Evolutionary conservation across 2,888 invertebrate species (phyloP), one percentile per base, ranked within the genome.

Genomic region (Drosophila fulvimacula): DNA sequence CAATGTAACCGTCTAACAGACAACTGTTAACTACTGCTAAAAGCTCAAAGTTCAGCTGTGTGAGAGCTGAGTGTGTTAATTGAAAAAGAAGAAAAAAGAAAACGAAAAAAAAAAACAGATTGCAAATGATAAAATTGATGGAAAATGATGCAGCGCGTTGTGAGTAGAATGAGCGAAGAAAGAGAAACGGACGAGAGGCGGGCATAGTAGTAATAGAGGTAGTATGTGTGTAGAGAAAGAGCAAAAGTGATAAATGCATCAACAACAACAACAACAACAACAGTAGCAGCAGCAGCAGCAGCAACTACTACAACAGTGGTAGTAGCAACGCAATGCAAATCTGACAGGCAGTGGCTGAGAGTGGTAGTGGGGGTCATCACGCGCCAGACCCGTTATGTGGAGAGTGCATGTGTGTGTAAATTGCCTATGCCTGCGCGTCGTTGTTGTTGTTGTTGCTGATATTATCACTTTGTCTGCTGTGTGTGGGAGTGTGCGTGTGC

Each of bases 121-220:
- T 85, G 85, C 85, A 85, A 89, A 89, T 81, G 79, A 88, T 81
- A 89, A 84, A 76, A 58, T 42, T 73, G 64, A 64, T 64, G 64
- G 64, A 64, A 49, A 53, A 82, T 82, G 81, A 81, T 83, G 71
- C 81, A 87, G 88, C 71, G 79, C 61, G 52, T 46, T 64, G 56
- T 49, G 53, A 53, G 46, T 64, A 30, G 58, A 51, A 82, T 86
- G 86, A 85, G 52, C 65, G 71, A 55, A 79, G 67, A 74, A 55
- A 72, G 64, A 82, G 67, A 73, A 63, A 62, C 61, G 34, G 46
- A 19, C 52, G 51, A 34, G 24, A 44, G 58, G 32, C 55, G 38
- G 58, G 65, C 55, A 68, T 53, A 58, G 68, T 64, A 62, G 68
- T 64, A 62, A 58, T 61, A 76, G 55, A 42, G 44, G 52, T 64